Conservation (phyloP, 2,888 invertebrate species). For the Drymonia ruficornis region DNA sequence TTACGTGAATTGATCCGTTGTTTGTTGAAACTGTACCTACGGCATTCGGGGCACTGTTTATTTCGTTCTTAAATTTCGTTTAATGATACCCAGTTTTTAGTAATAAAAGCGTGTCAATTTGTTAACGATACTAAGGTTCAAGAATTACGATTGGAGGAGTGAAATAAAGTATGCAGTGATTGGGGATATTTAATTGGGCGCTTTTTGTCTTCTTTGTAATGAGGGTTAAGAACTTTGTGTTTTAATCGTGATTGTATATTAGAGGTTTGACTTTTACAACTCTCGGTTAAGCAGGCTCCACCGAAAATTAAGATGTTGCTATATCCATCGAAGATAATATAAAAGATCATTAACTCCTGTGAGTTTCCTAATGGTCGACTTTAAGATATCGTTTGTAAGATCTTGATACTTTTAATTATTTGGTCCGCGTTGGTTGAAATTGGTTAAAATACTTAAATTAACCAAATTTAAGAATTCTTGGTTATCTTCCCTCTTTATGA, state of each 20-base stretch:
- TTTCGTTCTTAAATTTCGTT: constrained; percentile 58
- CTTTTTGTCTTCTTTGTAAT: constrained; percentile 29
- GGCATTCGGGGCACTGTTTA: constrained; percentile 44
- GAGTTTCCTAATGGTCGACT: neutral
- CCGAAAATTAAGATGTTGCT: neutral
- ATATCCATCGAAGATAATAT: neutral
- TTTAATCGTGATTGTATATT: neutral
- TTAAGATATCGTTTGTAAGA: too few species aligned
- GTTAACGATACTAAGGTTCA: constrained; percentile 51
- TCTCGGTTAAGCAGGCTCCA: neutral
- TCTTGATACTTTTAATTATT: too few species aligned
- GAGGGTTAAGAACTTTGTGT: constrained; percentile 1
- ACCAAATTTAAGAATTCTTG: too few species aligned
- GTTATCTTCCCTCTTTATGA: too few species aligned
- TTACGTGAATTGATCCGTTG: constrained; percentile 60
- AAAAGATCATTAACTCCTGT: neutral
- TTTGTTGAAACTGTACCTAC: constrained; percentile 53
- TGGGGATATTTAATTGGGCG: constrained; percentile 39
- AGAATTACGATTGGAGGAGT: constrained; percentile 45
- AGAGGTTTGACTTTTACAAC: neutral
- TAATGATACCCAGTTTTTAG: constrained; percentile 53
- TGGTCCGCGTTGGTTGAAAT: too few species aligned
- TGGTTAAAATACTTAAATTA: too few species aligned
- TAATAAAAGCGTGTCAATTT: constrained; percentile 66
- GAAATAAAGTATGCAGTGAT: constrained; percentile 36